Conservation (phyloP, 2,797 vertebrate genomes). For the Selene dorsalis region DNA sequence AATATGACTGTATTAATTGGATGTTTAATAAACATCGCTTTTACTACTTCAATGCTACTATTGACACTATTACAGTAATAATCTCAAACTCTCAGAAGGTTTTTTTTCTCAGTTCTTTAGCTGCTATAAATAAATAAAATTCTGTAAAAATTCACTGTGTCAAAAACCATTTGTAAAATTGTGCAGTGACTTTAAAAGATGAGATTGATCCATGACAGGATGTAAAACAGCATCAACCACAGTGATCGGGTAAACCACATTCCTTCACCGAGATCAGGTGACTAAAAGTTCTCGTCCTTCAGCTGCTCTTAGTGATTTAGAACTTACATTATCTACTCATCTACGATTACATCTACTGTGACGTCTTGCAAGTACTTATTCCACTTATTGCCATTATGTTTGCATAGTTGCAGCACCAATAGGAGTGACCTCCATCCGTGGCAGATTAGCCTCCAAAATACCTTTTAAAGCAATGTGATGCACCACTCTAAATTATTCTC, state of each 20-base stretch:
- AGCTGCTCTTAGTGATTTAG: not conserved
- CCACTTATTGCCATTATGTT: not conserved
- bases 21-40: too few relatives aligned
- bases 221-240: not conserved
- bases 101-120: too few relatives aligned
- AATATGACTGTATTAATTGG: not conserved
- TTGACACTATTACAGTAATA: not conserved
- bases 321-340: not conserved
- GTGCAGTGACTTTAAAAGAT: not conserved
- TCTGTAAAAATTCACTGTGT: not conserved
- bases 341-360: not conserved
- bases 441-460: slow-evolving; percentile 26
- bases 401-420: not conserved
- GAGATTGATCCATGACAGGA: not conserved
- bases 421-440: not conserved
- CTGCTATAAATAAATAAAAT: not conserved
- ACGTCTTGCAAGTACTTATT: not conserved
- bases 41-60: not conserved
- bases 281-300: not conserved
- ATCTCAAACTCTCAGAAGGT: not conserved
- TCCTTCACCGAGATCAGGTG: not conserved
- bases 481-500: slow-evolving; percentile 13
- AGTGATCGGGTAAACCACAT: not conserved
- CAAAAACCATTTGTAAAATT: not conserved
- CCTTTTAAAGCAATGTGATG: slow-evolving; percentile 18